These are phyloP conservation scores for Stichopus horrens DNA, from an alignment of 53 echinoderm and acorn worm genomes.

Conservation along the genomic window DNA sequence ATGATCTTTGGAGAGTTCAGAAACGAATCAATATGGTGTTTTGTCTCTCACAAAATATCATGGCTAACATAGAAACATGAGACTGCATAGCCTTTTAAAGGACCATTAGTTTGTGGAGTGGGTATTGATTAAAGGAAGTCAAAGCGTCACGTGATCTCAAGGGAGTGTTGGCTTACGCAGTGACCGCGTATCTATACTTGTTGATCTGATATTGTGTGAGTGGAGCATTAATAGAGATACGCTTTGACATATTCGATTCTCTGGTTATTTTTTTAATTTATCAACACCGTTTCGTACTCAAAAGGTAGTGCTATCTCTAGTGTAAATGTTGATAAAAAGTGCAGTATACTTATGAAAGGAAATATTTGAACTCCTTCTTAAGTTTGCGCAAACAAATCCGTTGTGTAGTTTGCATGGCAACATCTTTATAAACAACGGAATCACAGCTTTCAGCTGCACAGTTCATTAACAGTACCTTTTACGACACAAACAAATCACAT, in stretches of 20 bases:
- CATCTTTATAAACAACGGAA: no score
- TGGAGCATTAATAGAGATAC: background rate
- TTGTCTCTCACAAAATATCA: slow-evolving; percentile 20
- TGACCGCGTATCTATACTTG: background rate
- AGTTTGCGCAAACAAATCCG: no score
- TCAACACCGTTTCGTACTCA: no score
- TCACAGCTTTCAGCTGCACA: no score
- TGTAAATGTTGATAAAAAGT: no score
- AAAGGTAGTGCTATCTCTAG: no score
- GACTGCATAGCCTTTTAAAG: slow-evolving; percentile 25
- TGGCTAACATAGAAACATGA: slow-evolving; percentile 31
- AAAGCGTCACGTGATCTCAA: slow-evolving; percentile 24
- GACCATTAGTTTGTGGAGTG: slow-evolving; percentile 26
- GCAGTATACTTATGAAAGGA: no score
- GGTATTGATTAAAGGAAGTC: slow-evolving; percentile 33
- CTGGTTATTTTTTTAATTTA: background rate
- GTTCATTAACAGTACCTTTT: no score
- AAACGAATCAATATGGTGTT: slow-evolving; percentile 30
- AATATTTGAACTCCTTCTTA: no score
- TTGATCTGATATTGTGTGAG: background rate
- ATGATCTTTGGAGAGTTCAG: slow-evolving; percentile 8
- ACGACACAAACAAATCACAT: no score
- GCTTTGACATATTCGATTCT: background rate
- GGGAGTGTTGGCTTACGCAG: slow-evolving; percentile 10
- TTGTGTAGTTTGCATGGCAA: no score